phyloP scores from a whole-genome alignment of 2,888 invertebrate species.

The Meiosimyza platycephala region DNA sequence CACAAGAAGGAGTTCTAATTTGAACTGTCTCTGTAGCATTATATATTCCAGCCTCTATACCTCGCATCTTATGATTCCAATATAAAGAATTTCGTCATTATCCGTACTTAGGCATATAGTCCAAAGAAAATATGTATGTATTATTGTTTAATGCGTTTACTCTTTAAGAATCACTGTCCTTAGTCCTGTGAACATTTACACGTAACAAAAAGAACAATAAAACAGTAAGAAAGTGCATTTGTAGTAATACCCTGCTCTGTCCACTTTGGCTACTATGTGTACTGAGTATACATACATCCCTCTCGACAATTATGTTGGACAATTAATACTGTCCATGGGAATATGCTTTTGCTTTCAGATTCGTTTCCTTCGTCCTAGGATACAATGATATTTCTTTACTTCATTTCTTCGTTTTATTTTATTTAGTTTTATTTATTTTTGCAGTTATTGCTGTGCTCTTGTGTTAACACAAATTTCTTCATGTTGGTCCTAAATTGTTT shows the following conservation, averaged over 20 bases:
- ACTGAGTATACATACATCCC: slow-evolving; percentile 17
- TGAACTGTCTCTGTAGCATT: too few relatives aligned
- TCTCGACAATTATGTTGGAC: slow-evolving; percentile 37
- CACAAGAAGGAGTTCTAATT: too few relatives aligned
- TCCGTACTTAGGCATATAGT: too few relatives aligned
- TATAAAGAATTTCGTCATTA: too few relatives aligned
- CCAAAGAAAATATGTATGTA: too few relatives aligned
- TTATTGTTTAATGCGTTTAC: background rate
- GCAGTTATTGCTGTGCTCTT: slow-evolving; percentile 28
- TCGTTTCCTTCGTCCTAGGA: background rate
- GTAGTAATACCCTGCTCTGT: background rate
- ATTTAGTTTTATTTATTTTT: slow-evolving; percentile 23
- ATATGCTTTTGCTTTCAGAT: slow-evolving; percentile 21
- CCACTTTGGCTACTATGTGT: background rate
- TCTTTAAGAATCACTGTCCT: slow-evolving; percentile 20
- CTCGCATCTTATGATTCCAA: too few relatives aligned
- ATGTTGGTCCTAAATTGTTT: slow-evolving; percentile 38
- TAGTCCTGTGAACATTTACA: background rate
- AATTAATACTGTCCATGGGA: slow-evolving; percentile 41
- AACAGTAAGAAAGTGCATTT: slow-evolving; percentile 10
- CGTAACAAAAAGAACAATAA: slow-evolving; percentile 12
- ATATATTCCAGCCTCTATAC: too few relatives aligned
- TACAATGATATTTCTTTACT: background rate
- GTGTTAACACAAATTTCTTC: slow-evolving; percentile 35
- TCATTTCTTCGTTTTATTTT: slow-evolving; percentile 7